Conservation (phyloP, 2,888 invertebrate genomes). For the Tachystola acroxantha region DNA sequence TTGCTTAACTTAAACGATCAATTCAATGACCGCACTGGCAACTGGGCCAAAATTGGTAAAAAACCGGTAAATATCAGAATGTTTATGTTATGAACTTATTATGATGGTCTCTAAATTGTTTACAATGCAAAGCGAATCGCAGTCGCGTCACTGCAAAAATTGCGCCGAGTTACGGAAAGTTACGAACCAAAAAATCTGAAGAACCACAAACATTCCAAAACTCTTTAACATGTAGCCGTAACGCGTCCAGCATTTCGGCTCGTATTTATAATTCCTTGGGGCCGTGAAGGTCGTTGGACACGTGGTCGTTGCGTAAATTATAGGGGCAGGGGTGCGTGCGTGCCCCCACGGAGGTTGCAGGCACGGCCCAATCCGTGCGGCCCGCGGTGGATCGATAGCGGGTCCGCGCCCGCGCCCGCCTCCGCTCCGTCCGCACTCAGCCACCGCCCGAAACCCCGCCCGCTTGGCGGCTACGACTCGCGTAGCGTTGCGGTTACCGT, state of each 20-base stretch:
- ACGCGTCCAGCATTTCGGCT: background rate
- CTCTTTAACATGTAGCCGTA: too few relatives aligned
- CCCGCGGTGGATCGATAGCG: conserved; percentile 36
- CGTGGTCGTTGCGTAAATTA: conserved; percentile 47
- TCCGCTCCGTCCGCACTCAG: conserved; percentile 18
- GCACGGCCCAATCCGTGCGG: conserved; percentile 29
- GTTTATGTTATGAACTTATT: too few relatives aligned
- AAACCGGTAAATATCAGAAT: too few relatives aligned
- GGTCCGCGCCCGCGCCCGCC: conserved; percentile 10
- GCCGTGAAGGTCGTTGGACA: conserved; percentile 49
- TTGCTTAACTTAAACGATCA: too few relatives aligned
- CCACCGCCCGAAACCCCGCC: conserved; percentile 23
- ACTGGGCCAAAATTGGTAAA: too few relatives aligned
- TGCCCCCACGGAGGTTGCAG: conserved; percentile 20
- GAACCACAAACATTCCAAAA: too few relatives aligned
- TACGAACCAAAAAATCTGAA: too few relatives aligned
- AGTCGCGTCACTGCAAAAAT: too few relatives aligned
- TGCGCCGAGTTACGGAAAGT: too few relatives aligned
- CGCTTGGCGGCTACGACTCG: conserved; percentile 22
- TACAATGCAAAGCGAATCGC: too few relatives aligned
- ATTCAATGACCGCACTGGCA: too few relatives aligned
- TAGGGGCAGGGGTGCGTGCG: conserved; percentile 21
- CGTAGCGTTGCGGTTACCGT: conserved; percentile 3
- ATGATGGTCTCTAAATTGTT: too few relatives aligned
- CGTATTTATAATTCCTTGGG: conserved; percentile 26